A percentile compares a stretch with the other conserved stretches of the same genome.
These are phyloP conservation scores for Drosophila subobscura DNA, from an alignment of 1,140 invertebrate genomes.

Conservation along the genomic window DNA sequence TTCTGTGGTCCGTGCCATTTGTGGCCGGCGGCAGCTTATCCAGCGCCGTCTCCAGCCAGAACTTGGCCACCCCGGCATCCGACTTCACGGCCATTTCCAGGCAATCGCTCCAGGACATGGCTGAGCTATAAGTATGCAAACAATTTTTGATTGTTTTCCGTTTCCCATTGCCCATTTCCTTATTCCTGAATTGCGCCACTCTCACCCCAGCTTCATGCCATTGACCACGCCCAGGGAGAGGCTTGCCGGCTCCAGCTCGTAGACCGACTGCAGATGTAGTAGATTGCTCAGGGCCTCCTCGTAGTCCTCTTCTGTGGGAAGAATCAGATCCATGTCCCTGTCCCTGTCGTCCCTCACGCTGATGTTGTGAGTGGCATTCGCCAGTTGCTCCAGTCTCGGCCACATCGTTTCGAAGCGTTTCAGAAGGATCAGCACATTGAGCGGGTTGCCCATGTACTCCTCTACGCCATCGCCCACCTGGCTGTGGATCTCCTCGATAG, in stretches of 20 bases:
- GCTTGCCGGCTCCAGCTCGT: conserved; percentile 58
- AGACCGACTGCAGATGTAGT: conserved; percentile 69
- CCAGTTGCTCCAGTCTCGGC: conserved; percentile 83
- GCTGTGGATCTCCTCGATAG: conserved; percentile 88
- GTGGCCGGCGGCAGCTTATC: conserved; percentile 46
- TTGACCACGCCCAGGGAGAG: conserved; percentile 69
- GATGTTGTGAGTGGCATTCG: conserved; percentile 33
- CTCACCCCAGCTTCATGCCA: conserved; percentile 74
- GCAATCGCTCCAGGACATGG: conserved; percentile 80
- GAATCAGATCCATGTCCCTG: conserved; percentile 10
- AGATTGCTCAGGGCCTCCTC: conserved; percentile 60
- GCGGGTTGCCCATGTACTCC: conserved; percentile 95
- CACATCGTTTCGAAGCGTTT: conserved; percentile 96
- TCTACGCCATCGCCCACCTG: conserved; percentile 90
- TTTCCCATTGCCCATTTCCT: conserved; percentile 13
- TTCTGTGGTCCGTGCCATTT: conserved; percentile 33
- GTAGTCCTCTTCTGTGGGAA: conserved; percentile 71
- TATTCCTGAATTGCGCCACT: background rate
- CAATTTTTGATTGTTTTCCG: conserved; percentile 42
- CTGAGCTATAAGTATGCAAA: conserved; percentile 53
- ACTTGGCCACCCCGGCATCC: conserved; percentile 66
- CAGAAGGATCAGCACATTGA: conserved; percentile 97
- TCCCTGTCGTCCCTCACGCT: background rate
- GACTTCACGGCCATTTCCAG: conserved; percentile 70
- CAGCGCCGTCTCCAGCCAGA: conserved; percentile 72